Evolutionary conservation across 2,797 vertebrate species (phyloP).

Genomic region (Numenius phaeopus): DNA sequence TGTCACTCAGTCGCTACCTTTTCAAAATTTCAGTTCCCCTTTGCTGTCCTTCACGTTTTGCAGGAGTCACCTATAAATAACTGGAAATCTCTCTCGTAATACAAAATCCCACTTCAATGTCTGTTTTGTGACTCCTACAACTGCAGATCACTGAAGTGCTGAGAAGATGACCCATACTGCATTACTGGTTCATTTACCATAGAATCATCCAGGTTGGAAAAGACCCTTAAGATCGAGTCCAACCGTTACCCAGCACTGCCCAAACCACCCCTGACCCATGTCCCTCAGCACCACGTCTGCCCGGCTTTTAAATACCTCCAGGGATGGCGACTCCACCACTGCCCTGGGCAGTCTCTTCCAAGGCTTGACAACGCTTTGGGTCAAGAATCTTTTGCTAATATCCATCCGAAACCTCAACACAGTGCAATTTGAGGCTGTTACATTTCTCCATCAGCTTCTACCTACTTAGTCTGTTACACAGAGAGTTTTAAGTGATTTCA

Average conservation of each 20-base stretch:
- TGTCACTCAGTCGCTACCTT: neutral
- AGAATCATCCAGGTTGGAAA: neutral
- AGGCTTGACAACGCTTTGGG: neutral
- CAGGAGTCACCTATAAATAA: neutral
- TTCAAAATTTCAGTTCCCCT: neutral
- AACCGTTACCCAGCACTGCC: neutral
- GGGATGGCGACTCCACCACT: neutral
- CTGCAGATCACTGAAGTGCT: neutral
- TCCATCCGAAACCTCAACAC: neutral
- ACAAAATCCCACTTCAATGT: neutral
- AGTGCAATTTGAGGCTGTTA: accelerated
- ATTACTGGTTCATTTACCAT: neutral
- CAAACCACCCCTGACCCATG: neutral
- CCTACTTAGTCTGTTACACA: neutral
- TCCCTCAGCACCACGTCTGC: neutral
- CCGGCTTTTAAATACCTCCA: neutral
- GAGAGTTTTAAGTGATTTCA: neutral
- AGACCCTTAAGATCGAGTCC: neutral
- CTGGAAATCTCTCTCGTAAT: neutral
- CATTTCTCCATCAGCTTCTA: neutral
- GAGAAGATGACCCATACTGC: neutral
- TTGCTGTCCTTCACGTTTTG: neutral
- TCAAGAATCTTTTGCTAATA: neutral
- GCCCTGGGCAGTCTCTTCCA: neutral
- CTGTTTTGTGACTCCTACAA: neutral